Base-by-base conservation (phyloP, 53 echinoderm and acorn worm genomes). In the Holothuria leucospilota region DNA sequence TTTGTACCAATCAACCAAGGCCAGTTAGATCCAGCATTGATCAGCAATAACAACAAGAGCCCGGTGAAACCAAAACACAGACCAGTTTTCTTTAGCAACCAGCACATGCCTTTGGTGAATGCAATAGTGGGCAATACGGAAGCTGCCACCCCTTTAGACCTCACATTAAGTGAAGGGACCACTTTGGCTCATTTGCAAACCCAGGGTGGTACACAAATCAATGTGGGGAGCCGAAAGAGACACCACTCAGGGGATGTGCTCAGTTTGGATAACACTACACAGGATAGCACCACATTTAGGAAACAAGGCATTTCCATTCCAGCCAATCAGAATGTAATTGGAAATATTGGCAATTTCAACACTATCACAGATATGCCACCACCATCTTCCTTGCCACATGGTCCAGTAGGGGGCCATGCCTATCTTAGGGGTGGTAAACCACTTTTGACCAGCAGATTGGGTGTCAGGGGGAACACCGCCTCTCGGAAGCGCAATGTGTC, bases 401-500 rank as follows among this genome's bases (percentile, higher is more conserved):
- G 41, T 69, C 63, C 86, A 20, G 39, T 51, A 41, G 78, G 61
- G 52, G 53, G 67, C 30, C 73, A 52, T 4, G 39, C 42, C 16
- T 77, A 90, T 70, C 51, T 82, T 41, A 91, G 84, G 23, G 51
- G 67, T 23, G 84, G 74, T 39, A 87, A 77, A 77, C 80, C 87
- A 27, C 59, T 59, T 42, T 61, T 67, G 7, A 83, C 27, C 72
- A 63, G 77, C 40, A 89, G 75, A 51, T 6, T 25, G 38, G 46
- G 29, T 20, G 79, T 23, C 0, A 85, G 78, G 30, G 69, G 58
- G 1, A 62, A 68, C 49, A 86, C 56, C 18, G 46, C 61, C 49
- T 68, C 49, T 23, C 58, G 96, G 20, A 91, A 77, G 24, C 88
- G 93, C 21, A 90, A 93, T 74, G 91, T 89, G 53, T 93, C 96